Base-by-base conservation (phyloP, 2,113 vertebrate genomes). In the Syrrhaptes paradoxus region DNA sequence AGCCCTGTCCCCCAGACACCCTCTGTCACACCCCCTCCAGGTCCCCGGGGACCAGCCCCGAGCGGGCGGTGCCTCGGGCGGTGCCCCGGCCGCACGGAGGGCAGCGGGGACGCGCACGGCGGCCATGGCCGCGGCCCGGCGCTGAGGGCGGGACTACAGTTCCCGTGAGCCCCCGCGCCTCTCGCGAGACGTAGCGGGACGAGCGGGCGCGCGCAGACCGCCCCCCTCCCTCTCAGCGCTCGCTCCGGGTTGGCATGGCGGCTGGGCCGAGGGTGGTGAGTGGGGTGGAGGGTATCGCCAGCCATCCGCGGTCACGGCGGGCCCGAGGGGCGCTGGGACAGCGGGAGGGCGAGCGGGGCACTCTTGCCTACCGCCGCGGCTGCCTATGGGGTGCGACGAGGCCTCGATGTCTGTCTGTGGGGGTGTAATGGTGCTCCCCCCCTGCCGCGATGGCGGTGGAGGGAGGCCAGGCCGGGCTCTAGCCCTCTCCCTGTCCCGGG, bases 221-320 rank as follows among this genome's bases (percentile, higher is more conserved):
- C 3, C 0, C 7, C 0, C 1, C 8, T 0, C 1, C 1, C 1
- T 21, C 5, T 12, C 6, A 2, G 11, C 61, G 1, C 5, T 3
- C 6, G 24, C 0, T 1, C 0, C 0, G 21, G 8, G 13, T 0
- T 3, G 4, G 2, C 6, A 48, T 81, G 93, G 90, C 12, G 13
- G 41, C 1, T 0, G 5, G 0, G 10, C 1, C 0, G 12, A 0
- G 0, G 11, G 32, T 0, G 92, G 93, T 95, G 62, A 89, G 95
- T n/a, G 0, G 4, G 12, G 2, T 1, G 2, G 5, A 3, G 1
- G 3, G 22, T 3, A 96, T 97, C 95, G 2, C 2, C 5, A 4
- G 28, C 5, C 66, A 97, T 97, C 97, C 38, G 71, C 32, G 17
- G 61, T 16, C 26, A 17, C 11, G 9, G 61, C 18, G 20, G n/a